Percentiles rank a stretch among this genome's conserved stretches.
phyloP scores from a whole-genome alignment of 2,797 vertebrate species.

The Urosaurus nigricauda region DNA sequence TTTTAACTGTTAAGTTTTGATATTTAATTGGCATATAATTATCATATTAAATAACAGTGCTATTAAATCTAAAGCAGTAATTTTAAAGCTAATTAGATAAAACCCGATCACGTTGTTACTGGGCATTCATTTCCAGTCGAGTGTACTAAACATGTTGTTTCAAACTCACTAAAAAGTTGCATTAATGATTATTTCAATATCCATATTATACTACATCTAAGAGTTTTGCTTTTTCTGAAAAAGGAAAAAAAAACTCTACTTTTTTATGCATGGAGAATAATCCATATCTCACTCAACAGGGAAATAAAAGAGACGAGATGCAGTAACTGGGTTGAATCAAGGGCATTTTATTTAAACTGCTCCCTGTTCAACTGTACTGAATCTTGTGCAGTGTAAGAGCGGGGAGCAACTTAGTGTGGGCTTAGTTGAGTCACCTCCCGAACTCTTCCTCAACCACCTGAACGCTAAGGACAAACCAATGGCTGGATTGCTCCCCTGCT shows the following conservation, averaged over 20 bases:
- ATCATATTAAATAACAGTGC: conserved; percentile 50
- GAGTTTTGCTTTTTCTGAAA: neutral
- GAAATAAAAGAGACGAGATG: too few relatives aligned
- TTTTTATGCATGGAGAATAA: neutral
- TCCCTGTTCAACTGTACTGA: too few relatives aligned
- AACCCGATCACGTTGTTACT: conserved; percentile 16
- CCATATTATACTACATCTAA: neutral
- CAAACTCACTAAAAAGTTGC: neutral
- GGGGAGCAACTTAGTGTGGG: too few relatives aligned
- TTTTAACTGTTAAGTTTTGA: conserved; percentile 40
- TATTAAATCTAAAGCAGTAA: conserved; percentile 52
- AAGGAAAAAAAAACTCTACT: too few relatives aligned
- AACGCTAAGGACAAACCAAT: too few relatives aligned
- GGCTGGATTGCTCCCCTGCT: too few relatives aligned
- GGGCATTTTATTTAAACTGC: too few relatives aligned
- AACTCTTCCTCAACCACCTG: too few relatives aligned
- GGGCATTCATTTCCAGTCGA: conserved; percentile 7
- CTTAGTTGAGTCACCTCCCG: too few relatives aligned
- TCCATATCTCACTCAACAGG: too few relatives aligned
- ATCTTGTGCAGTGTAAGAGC: too few relatives aligned
- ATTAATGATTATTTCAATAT: neutral
- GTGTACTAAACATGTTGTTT: neutral
- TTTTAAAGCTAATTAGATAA: conserved; percentile 18
- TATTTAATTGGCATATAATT: conserved; percentile 60
- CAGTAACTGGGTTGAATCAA: too few relatives aligned